Base-by-base conservation (phyloP, 1,140 invertebrate genomes). In the Mactra quadrangularis region DNA sequence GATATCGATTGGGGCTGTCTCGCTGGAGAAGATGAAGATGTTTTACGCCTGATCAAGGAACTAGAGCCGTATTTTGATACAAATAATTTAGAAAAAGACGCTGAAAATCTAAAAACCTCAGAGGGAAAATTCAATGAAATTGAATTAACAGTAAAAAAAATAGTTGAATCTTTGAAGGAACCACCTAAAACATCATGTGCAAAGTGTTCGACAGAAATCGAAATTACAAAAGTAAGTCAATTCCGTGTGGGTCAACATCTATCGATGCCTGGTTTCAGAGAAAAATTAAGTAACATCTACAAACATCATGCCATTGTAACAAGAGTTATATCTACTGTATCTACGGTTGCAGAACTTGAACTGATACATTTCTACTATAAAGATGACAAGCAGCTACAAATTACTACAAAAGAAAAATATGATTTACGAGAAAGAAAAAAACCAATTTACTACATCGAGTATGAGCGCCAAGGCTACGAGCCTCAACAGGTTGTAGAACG, bases 181-280 rank as follows among this genome's bases (percentile, higher is more conserved):
- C 38, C 38, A 41, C 15, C 38, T 41, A 15, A 6, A 6, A 41
- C 38, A 41, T 7, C 6, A 33, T 81, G 77, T 41, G 66, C 22
- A 19, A 47, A n/a, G 19, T 79, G 76, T 70, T 45, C 45, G 2
- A 70, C 45, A 29, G 25, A 41, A 31, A 35, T 6, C n/a, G 22
- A 38, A 52, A 55, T 66, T 3, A 33, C 22, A 19, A 35, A 60
- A n/a, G 55, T 45, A 0, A 31, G 11, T 33, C 3, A 15, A 29
- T 70, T 79, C 19, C 19, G 4, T 25, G 41, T 17, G 45, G 76
- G 76, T 3, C 76, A 79, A 29, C 76, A 79, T 31, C 57, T 79
- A 45, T 53, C 62, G 4, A 55, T 79, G 27, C 76, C 64, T 0
- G 76, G 76, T 9, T 3, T 33, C 31, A 27, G 3, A 15, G 11